Percentiles rank a stretch among this genome's conserved stretches.
phyloP scores from a whole-genome alignment of 2,113 vertebrate genomes.

The Gallinago undulata region DNA sequence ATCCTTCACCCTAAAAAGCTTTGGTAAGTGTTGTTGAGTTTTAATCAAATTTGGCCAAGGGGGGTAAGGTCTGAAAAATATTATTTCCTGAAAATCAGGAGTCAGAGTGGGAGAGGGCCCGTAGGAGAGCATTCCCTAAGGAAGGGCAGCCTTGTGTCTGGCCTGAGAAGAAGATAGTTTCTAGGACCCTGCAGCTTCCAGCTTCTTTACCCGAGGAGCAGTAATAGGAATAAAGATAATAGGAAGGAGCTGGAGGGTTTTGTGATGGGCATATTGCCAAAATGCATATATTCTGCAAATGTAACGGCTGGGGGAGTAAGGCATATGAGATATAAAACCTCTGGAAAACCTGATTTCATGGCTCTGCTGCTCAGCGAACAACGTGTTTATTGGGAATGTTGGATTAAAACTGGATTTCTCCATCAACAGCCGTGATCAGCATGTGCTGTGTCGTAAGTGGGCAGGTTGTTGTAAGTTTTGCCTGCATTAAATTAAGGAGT shows the following conservation, averaged over 20 bases:
- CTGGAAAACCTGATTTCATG: neutral
- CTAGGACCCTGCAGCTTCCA: neutral
- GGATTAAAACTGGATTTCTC: slow-evolving; percentile 1
- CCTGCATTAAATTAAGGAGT: neutral
- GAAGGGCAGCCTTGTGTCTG: neutral
- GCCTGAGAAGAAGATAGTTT: neutral
- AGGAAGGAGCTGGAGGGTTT: neutral
- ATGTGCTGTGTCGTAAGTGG: neutral
- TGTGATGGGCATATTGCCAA: neutral
- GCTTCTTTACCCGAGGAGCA: neutral
- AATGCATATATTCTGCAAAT: neutral
- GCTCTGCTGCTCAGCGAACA: neutral
- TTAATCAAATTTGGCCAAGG: neutral
- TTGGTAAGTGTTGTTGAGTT: neutral
- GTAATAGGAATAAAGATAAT: neutral
- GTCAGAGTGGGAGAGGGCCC: neutral
- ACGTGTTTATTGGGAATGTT: neutral
- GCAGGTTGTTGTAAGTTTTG: neutral
- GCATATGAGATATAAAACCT: neutral
- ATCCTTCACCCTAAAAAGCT: neutral
- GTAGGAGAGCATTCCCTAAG: neutral
- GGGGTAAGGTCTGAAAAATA: neutral
- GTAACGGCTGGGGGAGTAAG: neutral
- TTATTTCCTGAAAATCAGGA: neutral
- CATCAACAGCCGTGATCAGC: neutral